Conservation (phyloP, 2,113 vertebrate genomes). For the Varanus salvator region DNA sequence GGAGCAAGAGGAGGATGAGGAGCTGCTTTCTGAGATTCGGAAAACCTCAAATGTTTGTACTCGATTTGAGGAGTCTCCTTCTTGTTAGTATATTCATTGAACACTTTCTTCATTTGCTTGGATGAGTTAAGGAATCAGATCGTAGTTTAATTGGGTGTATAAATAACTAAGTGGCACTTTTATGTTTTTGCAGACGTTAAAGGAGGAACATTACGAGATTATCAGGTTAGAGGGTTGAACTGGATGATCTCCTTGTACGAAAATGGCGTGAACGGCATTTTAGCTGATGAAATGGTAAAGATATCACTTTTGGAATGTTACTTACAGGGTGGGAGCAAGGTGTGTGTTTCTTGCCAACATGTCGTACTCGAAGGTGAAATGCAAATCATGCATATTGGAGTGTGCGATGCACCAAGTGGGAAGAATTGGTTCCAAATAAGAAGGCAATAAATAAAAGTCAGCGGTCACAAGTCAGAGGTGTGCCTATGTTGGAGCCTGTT, state of each 20-base stretch:
- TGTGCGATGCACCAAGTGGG: background rate
- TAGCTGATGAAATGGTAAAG: conserved; percentile 93
- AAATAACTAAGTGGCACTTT: conserved; percentile 57
- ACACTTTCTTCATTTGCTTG: conserved; percentile 6
- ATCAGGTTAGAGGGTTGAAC: conserved; percentile 90
- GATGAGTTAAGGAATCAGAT: conserved; percentile 3
- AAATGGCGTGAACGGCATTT: conserved; percentile 92
- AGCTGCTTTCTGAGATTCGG: conserved; percentile 86
- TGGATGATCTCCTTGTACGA: conserved; percentile 94
- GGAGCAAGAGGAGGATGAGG: conserved; percentile 90
- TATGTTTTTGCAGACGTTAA: conserved; percentile 84
- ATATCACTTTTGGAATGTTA: conserved; percentile 47
- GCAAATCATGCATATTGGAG: background rate
- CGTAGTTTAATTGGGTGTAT: conserved; percentile 11
- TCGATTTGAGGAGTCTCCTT: conserved; percentile 90
- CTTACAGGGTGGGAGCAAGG: background rate
- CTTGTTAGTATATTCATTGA: conserved; percentile 77
- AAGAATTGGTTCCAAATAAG: background rate
- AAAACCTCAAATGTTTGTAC: conserved; percentile 85
- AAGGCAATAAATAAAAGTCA: background rate
- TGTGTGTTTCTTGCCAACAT: background rate
- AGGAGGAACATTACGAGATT: conserved; percentile 88
- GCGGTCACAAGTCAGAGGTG: background rate
- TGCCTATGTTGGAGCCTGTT: background rate
- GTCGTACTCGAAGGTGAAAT: background rate